phyloP scores from a whole-genome alignment of 2,113 vertebrate genomes.

The Xiphophorus hellerii region DNA sequence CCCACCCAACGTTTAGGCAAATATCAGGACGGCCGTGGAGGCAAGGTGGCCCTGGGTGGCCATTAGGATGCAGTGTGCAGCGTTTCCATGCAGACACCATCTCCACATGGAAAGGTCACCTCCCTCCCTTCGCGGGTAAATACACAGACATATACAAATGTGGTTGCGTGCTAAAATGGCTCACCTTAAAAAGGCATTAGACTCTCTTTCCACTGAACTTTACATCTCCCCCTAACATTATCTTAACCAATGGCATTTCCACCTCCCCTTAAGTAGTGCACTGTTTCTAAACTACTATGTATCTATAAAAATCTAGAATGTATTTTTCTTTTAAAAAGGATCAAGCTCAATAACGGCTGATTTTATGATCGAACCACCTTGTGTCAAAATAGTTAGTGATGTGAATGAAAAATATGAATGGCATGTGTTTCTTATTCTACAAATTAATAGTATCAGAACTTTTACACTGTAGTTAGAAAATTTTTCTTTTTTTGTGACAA shows the following conservation, averaged over 20 bases:
- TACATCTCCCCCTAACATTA: constrained; percentile 72
- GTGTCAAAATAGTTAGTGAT: background rate
- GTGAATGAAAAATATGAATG: background rate
- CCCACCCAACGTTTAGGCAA: constrained; percentile 79
- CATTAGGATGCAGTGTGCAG: constrained; percentile 83
- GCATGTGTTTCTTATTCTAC: too few relatives aligned
- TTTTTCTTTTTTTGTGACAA: background rate
- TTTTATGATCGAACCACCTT: background rate
- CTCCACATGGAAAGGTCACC: constrained; percentile 83
- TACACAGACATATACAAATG: constrained; percentile 84
- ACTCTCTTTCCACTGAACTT: constrained; percentile 72
- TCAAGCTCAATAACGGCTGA: background rate
- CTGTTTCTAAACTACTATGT: constrained; percentile 47
- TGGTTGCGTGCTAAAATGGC: constrained; percentile 74
- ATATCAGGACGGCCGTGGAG: constrained; percentile 79
- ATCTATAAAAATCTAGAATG: constrained; percentile 14
- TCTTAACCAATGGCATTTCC: constrained; percentile 74
- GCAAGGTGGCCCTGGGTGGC: constrained; percentile 78
- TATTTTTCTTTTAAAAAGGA: constrained; percentile 16
- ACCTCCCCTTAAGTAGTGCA: constrained; percentile 52
- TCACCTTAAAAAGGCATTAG: constrained; percentile 84
- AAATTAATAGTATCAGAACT: too few relatives aligned
- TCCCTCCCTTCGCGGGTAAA: constrained; percentile 79
- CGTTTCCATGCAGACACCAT: constrained; percentile 79
- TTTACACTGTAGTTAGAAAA: background rate